phyloP scores from a whole-genome alignment of 2,888 invertebrate species.

The Drosophila glabriapex region DNA sequence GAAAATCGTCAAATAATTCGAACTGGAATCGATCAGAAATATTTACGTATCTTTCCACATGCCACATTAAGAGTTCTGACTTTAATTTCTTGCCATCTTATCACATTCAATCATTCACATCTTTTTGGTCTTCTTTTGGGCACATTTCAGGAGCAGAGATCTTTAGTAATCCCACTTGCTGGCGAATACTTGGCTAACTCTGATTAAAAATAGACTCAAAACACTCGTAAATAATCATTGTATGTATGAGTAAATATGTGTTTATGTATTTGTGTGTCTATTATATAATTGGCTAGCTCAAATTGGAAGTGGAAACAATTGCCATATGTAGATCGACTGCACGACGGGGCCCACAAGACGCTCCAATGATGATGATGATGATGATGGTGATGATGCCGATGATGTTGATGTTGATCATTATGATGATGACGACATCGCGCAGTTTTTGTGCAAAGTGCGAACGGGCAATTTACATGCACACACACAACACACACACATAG shows the following conservation, averaged over 20 bases:
- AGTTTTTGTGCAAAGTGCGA: slow-evolving; percentile 67
- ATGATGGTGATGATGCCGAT: slow-evolving; percentile 22
- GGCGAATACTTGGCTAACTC: slow-evolving; percentile 14
- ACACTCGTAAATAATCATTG: slow-evolving; percentile 17
- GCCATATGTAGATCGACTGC: slow-evolving; percentile 63
- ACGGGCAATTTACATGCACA: slow-evolving; percentile 59
- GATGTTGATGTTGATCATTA: slow-evolving; percentile 28
- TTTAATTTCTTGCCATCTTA: background rate
- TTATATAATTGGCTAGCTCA: slow-evolving; percentile 59
- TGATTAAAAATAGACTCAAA: slow-evolving; percentile 34
- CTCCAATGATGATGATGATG: slow-evolving; percentile 16
- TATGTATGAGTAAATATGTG: background rate
- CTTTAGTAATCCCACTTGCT: slow-evolving; percentile 22
- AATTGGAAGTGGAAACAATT: slow-evolving; percentile 67
- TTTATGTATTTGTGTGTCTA: slow-evolving; percentile 9
- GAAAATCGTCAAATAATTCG: background rate
- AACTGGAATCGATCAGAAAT: background rate
- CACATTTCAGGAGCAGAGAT: background rate
- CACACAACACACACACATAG: slow-evolving; percentile 13
- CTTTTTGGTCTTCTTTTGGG: background rate
- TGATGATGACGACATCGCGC: slow-evolving; percentile 60
- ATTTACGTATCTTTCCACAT: background rate
- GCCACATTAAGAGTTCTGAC: background rate
- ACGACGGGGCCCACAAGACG: slow-evolving; percentile 44
- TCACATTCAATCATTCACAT: background rate